phyloP scores from a whole-genome alignment of 2,888 invertebrate species.

The Eristalis pertinax region DNA sequence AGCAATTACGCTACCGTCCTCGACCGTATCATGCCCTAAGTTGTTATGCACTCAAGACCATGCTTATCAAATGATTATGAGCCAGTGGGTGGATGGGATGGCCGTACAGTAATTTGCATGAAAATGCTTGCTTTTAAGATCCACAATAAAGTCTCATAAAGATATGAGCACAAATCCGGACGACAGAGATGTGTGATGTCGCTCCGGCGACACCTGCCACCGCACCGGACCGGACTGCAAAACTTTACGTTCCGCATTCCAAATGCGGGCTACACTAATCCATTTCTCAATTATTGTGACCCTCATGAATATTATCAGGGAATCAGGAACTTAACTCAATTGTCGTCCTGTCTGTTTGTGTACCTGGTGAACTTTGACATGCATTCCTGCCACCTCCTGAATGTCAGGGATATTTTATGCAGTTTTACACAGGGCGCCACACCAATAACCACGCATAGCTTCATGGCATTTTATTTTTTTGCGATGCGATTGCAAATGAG shows the following conservation, averaged over 20 bases:
- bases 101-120: slow-evolving; percentile 14
- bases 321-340: slow-evolving; percentile 67
- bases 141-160: slow-evolving; percentile 36
- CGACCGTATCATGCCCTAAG: not conserved
- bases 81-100: not conserved
- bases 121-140: slow-evolving; percentile 29
- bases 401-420: slow-evolving; percentile 36
- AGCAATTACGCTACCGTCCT: not conserved
- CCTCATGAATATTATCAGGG: slow-evolving; percentile 66
- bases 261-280: slow-evolving; percentile 45
- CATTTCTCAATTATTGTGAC: slow-evolving; percentile 58
- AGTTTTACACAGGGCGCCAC: slow-evolving; percentile 22
- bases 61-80: slow-evolving; percentile 17
- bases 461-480: not conserved
- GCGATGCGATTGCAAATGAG: not conserved
- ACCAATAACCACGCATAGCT: not conserved
- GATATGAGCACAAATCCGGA: not conserved
- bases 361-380: slow-evolving; percentile 37
- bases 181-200: not conserved
- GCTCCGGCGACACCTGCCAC: not conserved
- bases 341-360: slow-evolving; percentile 27
- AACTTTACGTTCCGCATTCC: slow-evolving; percentile 27
- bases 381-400: slow-evolving; percentile 16
- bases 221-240: slow-evolving; percentile 10
- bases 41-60: not conserved